Base-by-base conservation (phyloP, 2,888 invertebrate species). In the Xanthorhoe spadicearia region DNA sequence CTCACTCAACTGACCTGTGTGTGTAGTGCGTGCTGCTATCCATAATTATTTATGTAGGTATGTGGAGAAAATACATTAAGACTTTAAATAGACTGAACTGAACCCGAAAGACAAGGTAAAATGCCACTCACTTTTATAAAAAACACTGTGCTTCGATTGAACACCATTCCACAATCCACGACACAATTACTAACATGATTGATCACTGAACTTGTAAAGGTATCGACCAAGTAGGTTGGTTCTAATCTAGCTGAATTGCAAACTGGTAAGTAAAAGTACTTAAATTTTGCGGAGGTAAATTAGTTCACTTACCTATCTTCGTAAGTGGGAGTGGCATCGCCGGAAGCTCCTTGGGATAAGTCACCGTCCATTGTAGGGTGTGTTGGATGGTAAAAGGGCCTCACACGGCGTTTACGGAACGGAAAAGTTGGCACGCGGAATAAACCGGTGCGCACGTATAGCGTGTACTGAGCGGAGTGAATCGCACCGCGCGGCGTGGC, bases 321-420 rank as follows among this genome's bases (percentile, higher is more conserved):
- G 74, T 83, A 90, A 61, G 84, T 84, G 46, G 90, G 90, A 51
- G 91, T 86, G 71, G 72, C 84, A 57, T 86, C 87, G 68, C 91
- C 88, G 66, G 92, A 91, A 74, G 79, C 86, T 71, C 77, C 84
- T 75, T 87, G 90, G 73, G 91, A 90, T 75, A 86, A 71, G 75
- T 91, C 89, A 73, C 84, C 86, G 75, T 91, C 92, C 91, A 92
- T 90, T 71, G 68, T 75, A 70, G 66, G 59, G 61, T 73, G 67
- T 61, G 63, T 69, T 64, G 72, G 69, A 76, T 74, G 72, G 74
- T 71, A 77, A 78, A 71, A 73, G 69, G 76, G 70, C 73, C 71
- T 75, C 70, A 66, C 76, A 68, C 78, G 77, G 77, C 74, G 77
- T 77, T 78, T 72, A 74, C 74, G 74, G 70, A 71, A 78, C 69